Conservation (phyloP, 2,113 vertebrate species). For the Peucedramus taeniatus region DNA sequence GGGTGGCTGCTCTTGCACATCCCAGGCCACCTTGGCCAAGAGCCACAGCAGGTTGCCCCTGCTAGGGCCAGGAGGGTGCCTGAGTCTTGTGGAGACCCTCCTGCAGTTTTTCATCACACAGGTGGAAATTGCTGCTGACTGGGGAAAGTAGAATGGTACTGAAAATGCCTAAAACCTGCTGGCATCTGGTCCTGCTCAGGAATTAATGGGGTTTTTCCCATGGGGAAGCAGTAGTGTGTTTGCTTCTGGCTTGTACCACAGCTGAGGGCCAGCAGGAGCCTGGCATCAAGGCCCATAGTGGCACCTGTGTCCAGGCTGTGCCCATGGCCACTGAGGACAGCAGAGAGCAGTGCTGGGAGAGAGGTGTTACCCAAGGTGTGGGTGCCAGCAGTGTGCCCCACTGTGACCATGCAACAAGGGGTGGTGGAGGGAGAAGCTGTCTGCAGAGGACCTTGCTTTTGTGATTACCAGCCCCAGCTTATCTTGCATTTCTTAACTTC, state of each 20-base stretch:
- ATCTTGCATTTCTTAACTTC: not conserved
- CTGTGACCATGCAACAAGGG: fast-evolving
- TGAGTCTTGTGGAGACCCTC: not conserved
- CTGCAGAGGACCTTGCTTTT: not conserved
- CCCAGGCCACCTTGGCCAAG: not conserved
- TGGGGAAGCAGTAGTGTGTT: not conserved
- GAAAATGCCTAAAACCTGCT: not conserved
- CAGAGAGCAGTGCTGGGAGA: fast-evolving
- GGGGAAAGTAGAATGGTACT: not conserved
- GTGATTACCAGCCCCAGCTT: not conserved
- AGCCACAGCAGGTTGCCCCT: not conserved
- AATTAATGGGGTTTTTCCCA: not conserved
- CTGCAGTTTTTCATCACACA: not conserved
- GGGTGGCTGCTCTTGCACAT: not conserved
- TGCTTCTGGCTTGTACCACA: not conserved
- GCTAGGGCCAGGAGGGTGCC: not conserved
- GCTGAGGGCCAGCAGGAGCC: not conserved
- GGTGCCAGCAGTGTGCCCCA: not conserved
- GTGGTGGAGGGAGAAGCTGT: not conserved
- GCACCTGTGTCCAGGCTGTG: not conserved
- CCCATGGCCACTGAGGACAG: fast-evolving
- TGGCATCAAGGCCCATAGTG: fast-evolving
- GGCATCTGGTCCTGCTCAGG: not conserved
- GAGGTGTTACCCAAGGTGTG: fast-evolving
- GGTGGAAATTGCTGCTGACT: not conserved